Conservation (phyloP, 2,797 vertebrate genomes). For the Sebastes variabilis region DNA sequence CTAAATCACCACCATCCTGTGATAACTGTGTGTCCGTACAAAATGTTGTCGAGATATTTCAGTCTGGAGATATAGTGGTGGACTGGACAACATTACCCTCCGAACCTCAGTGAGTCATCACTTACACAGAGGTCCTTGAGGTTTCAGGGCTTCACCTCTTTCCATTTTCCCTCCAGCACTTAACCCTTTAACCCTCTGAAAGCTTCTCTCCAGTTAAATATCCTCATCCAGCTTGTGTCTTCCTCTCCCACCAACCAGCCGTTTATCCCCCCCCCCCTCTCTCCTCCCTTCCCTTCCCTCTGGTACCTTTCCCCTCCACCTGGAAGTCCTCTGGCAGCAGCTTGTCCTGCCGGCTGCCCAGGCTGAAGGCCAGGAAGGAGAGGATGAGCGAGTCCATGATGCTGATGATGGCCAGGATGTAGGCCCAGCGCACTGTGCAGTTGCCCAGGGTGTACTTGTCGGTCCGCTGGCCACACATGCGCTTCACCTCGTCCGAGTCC, state of each 20-base stretch:
- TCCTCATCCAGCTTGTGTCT: background rate
- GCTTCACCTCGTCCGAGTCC: slow-evolving; percentile 92
- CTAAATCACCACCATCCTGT: background rate
- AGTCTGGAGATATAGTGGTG: background rate
- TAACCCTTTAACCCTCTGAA: background rate
- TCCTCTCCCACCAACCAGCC: background rate
- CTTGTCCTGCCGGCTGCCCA: slow-evolving; percentile 95
- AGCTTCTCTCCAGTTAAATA: background rate
- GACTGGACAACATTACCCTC: background rate
- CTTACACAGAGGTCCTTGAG: background rate
- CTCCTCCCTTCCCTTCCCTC: background rate
- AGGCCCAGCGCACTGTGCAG: slow-evolving; percentile 98
- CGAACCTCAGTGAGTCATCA: background rate
- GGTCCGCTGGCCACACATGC: slow-evolving; percentile 94
- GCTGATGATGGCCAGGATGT: slow-evolving; percentile 98
- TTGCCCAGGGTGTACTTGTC: slow-evolving; percentile 96
- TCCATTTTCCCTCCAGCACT: background rate
- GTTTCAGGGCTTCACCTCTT: background rate
- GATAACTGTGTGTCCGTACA: background rate
- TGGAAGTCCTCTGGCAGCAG: slow-evolving; percentile 95
- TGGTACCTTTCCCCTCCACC: slow-evolving; percentile 88
- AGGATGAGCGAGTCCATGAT: slow-evolving; percentile 95
- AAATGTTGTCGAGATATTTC: background rate
- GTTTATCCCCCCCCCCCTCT: background rate
- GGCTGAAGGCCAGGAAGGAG: slow-evolving; percentile 93